A percentile compares a stretch with the other conserved stretches of the same genome.
Evolutionary conservation across 2,888 invertebrate species (phyloP).

Genomic region (Monoplex corrugatus): DNA sequence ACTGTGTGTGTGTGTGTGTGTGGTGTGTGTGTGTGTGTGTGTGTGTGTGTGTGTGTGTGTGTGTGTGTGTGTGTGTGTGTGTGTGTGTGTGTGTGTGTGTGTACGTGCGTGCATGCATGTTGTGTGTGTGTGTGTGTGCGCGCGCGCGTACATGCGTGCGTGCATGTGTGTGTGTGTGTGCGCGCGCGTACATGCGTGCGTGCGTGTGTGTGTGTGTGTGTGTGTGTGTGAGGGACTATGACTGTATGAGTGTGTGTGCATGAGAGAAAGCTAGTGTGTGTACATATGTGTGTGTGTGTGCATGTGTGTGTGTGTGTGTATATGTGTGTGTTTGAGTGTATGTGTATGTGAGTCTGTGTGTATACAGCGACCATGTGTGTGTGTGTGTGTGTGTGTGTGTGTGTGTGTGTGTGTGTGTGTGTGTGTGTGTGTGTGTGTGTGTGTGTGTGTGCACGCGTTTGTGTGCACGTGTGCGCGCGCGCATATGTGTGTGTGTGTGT

Average conservation of each 20-base stretch:
- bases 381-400: slow-evolving; percentile 11
- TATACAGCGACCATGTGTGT: neutral
- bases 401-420: slow-evolving; percentile 19
- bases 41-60: neutral
- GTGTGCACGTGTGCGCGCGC: neutral
- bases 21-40: neutral
- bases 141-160: neutral
- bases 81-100: slow-evolving; percentile 34
- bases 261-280: neutral
- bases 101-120: neutral
- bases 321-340: neutral
- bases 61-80: slow-evolving; percentile 32
- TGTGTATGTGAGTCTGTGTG: neutral
- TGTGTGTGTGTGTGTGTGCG: slow-evolving; percentile 5
- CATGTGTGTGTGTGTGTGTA: slow-evolving; percentile 7
- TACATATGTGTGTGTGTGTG: slow-evolving; percentile 6
- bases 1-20: no score
- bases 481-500: neutral
- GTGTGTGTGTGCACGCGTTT: neutral
- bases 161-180: slow-evolving; percentile 2
- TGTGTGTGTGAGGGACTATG: neutral
- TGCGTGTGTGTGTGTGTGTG: slow-evolving; percentile 8
- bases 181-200: neutral
- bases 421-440: slow-evolving; percentile 7
- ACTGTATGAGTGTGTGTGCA: neutral